phyloP scores from a whole-genome alignment of 2,797 vertebrate genomes.

The Cuculus canorus region DNA sequence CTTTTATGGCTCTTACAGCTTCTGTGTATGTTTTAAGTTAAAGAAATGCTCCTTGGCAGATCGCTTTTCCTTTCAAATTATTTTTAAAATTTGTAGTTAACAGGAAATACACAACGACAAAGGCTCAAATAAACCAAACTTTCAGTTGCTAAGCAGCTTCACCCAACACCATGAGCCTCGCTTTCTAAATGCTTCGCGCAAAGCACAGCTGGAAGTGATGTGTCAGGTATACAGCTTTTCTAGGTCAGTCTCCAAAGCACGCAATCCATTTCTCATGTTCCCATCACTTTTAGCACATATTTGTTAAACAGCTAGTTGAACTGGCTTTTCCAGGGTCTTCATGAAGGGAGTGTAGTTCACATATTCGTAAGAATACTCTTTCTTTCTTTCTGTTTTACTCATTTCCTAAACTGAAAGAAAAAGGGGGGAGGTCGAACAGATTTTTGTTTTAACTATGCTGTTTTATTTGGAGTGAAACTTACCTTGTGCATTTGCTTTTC shows the following conservation, averaged over 20 bases:
- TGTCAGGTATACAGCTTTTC: neutral
- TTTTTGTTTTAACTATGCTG: neutral
- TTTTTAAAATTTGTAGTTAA: neutral
- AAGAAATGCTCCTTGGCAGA: neutral
- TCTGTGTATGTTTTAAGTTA: neutral
- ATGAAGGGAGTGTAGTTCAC: neutral
- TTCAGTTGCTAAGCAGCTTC: neutral
- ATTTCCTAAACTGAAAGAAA: neutral
- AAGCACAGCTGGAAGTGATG: fast-evolving
- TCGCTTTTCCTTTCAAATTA: neutral
- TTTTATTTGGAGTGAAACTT: neutral
- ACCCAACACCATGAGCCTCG: neutral
- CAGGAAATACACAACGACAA: neutral
- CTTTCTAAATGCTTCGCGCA: neutral
- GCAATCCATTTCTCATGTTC: fast-evolving
- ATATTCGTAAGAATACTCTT: neutral
- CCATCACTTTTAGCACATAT: neutral
- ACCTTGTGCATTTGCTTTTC: neutral
- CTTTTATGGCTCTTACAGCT: neutral
- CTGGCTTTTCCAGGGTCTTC: neutral
- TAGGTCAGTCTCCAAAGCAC: neutral
- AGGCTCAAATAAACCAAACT: neutral
- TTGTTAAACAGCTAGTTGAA: neutral
- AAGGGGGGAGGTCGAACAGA: neutral
- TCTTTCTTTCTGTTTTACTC: neutral